Evolutionary conservation across 2,888 invertebrate genomes (phyloP).

Genomic region (Stenodema calcarata): DNA sequence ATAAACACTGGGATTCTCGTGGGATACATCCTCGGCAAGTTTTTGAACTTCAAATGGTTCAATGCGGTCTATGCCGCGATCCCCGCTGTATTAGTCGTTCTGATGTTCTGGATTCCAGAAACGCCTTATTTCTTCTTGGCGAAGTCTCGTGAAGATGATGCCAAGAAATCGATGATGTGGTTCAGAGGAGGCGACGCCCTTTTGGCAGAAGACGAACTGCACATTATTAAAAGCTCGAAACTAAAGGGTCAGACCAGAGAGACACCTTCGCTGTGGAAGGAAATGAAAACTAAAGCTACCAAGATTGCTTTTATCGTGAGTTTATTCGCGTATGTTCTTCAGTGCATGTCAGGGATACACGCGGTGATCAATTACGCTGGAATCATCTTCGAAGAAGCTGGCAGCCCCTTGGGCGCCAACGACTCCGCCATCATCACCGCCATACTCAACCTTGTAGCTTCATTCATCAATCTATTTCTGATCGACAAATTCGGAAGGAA

Average conservation of each 20-base stretch:
- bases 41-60: not conserved
- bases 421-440: slow-evolving; percentile 7
- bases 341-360: slow-evolving; percentile 5
- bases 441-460: not conserved
- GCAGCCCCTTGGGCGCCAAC: not conserved
- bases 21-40: not conserved
- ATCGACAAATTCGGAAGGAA: slow-evolving; percentile 24
- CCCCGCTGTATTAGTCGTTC: not conserved
- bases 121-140: slow-evolving; percentile 5
- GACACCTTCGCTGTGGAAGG: not conserved
- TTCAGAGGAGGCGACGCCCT: not conserved
- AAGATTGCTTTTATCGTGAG: not conserved
- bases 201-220: not conserved
- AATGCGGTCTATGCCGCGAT: not conserved
- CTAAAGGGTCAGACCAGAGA: not conserved
- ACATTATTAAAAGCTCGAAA: not conserved
- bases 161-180: not conserved
- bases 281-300: not conserved
- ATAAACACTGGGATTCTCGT: not conserved
- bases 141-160: not conserved
- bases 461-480: not conserved
- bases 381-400: slow-evolving; percentile 12
- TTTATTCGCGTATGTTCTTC: not conserved
- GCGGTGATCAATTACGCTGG: not conserved
- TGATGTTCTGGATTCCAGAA: not conserved